Conservation (phyloP, 2,888 invertebrate genomes). For the Yponomeuta sedellus region DNA sequence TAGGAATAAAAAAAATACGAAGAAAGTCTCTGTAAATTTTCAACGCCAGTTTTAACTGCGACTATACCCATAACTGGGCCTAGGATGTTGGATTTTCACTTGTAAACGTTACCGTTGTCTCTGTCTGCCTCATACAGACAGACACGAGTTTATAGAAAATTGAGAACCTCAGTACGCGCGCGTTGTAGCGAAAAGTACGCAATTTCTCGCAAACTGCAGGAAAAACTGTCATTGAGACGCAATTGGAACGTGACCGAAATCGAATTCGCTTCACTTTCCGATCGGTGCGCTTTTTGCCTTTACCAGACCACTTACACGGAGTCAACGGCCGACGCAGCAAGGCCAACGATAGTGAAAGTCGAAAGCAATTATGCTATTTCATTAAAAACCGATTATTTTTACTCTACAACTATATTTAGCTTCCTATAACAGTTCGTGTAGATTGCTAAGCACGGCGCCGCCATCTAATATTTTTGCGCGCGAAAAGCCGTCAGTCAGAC, state of each 20-base stretch:
- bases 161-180: background rate
- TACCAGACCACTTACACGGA: conserved; percentile 6
- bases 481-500: background rate
- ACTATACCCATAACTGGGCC: no score
- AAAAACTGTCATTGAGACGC: conserved; percentile 1
- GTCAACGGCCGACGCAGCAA: conserved; percentile 47
- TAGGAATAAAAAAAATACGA: no score
- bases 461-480: background rate
- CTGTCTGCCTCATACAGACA: no score
- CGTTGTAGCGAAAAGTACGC: background rate
- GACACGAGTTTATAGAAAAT: no score
- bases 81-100: no score
- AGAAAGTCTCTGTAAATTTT: no score
- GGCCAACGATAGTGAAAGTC: conserved; percentile 56
- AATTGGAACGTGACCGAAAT: conserved; percentile 38
- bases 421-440: background rate
- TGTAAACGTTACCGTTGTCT: no score
- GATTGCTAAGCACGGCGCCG: no score
- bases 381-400: background rate
- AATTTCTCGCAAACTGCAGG: background rate
- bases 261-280: conserved; percentile 19
- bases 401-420: background rate
- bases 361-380: conserved; percentile 40
- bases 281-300: conserved; percentile 8
- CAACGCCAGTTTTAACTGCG: no score